Percentiles rank a stretch among this genome's conserved stretches.
Evolutionary conservation across 2,113 vertebrate genomes (phyloP).

Genomic region (Archocentrus centrarchus): DNA sequence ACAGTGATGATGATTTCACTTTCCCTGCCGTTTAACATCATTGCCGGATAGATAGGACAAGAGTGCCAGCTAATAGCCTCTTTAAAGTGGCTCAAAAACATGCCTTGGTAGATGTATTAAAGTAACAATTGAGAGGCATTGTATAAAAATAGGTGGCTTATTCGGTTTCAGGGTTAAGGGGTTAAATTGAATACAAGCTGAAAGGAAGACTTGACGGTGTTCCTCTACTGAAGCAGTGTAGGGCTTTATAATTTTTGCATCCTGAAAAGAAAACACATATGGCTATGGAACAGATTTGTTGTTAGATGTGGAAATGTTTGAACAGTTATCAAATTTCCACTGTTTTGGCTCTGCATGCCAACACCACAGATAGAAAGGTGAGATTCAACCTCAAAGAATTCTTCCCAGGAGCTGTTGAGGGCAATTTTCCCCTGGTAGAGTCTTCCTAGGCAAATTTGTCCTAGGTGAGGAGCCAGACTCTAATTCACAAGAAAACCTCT

Average conservation of each 20-base stretch:
- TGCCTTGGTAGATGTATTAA: conserved; percentile 31
- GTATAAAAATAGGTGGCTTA: conserved; percentile 21
- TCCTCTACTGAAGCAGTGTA: neutral
- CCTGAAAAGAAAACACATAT: neutral
- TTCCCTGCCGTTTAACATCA: conserved; percentile 19
- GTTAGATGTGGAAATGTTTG: neutral
- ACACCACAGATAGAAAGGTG: neutral
- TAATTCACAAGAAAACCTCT: neutral
- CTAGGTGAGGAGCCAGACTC: neutral
- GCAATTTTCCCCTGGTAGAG: neutral
- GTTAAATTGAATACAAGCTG: neutral
- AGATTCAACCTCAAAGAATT: neutral
- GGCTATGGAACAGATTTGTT: neutral
- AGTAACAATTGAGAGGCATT: neutral
- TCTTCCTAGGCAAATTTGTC: neutral
- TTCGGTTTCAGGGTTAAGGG: neutral
- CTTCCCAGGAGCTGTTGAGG: neutral
- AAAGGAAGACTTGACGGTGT: neutral
- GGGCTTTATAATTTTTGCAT: neutral
- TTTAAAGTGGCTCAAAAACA: conserved; percentile 40
- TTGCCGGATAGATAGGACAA: conserved; percentile 8
- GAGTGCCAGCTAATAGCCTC: conserved; percentile 3
- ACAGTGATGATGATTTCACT: neutral
- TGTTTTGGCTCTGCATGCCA: neutral
- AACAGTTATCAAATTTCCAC: neutral